These are phyloP conservation scores for Musca vetustissima DNA, from an alignment of 1,140 invertebrate genomes.

Conservation along the genomic window DNA sequence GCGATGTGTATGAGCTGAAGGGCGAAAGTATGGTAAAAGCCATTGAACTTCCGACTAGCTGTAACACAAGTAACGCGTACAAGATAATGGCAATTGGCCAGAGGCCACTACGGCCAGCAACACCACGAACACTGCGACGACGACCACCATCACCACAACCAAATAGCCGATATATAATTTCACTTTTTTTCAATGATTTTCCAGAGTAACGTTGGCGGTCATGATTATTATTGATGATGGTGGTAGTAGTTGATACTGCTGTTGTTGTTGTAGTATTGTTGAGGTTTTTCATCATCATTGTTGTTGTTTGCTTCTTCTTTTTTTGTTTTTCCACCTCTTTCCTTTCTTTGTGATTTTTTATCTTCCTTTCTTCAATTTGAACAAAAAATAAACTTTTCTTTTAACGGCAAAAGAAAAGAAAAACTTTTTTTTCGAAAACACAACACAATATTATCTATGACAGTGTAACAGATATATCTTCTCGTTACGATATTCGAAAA, in stretches of 20 bases:
- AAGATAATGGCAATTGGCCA: constrained; percentile 24
- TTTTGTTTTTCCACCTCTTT: constrained; percentile 1
- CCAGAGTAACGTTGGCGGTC: neutral
- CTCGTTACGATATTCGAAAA: too few species aligned
- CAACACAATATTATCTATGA: too few species aligned
- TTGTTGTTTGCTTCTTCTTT: neutral
- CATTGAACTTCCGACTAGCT: constrained; percentile 29
- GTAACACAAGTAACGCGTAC: constrained; percentile 11
- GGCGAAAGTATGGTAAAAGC: constrained; percentile 52
- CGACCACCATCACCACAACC: neutral
- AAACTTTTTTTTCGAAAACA: too few species aligned
- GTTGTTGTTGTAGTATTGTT: neutral
- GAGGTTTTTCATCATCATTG: neutral
- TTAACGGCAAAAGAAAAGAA: too few species aligned
- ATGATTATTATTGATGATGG: neutral
- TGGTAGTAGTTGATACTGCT: neutral
- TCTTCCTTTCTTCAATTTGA: too few species aligned
- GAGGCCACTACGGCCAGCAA: constrained; percentile 1
- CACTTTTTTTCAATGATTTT: constrained; percentile 11
- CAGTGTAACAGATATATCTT: too few species aligned
- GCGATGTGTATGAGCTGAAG: constrained; percentile 50
- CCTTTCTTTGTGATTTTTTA: too few species aligned
- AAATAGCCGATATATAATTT: constrained; percentile 16
- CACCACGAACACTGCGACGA: too few species aligned
- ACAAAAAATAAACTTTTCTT: too few species aligned